Conservation (phyloP, 1,140 invertebrate species). For the Pogonognathellus flavescens region DNA sequence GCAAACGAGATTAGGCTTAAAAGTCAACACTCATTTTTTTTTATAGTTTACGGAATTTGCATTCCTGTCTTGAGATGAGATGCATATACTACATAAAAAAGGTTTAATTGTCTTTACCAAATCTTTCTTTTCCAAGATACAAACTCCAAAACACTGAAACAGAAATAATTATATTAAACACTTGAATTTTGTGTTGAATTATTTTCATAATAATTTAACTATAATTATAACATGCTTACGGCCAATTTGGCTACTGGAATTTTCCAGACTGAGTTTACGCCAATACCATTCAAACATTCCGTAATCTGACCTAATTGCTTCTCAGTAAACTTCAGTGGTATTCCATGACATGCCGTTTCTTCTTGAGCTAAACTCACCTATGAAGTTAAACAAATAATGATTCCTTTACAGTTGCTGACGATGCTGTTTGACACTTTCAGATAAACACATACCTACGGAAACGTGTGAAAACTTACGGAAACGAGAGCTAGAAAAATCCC, state of each 20-base stretch:
- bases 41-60: no score
- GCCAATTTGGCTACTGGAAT: constrained; percentile 64
- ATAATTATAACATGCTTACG: constrained; percentile 24
- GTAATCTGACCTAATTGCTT: constrained; percentile 60
- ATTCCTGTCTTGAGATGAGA: no score
- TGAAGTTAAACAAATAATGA: no score
- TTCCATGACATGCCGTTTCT: constrained; percentile 60
- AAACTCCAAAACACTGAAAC: constrained; percentile 63
- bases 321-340: constrained; percentile 56
- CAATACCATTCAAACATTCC: constrained; percentile 56
- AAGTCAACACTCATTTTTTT: no score
- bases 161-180: constrained; percentile 27
- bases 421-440: no score
- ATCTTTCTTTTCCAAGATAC: constrained; percentile 64
- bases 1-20: no score
- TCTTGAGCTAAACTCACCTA: constrained; percentile 58
- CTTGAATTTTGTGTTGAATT: no score
- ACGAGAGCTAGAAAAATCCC: neutral
- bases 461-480: neutral
- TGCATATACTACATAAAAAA: no score
- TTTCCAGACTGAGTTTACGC: constrained; percentile 64
- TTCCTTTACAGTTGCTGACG: no score
- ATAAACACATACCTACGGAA: no score
- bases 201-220: no score
- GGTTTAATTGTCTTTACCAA: constrained; percentile 54